These are phyloP conservation scores for Heliothis virescens DNA, from an alignment of 1,140 invertebrate genomes.

Conservation along the genomic window DNA sequence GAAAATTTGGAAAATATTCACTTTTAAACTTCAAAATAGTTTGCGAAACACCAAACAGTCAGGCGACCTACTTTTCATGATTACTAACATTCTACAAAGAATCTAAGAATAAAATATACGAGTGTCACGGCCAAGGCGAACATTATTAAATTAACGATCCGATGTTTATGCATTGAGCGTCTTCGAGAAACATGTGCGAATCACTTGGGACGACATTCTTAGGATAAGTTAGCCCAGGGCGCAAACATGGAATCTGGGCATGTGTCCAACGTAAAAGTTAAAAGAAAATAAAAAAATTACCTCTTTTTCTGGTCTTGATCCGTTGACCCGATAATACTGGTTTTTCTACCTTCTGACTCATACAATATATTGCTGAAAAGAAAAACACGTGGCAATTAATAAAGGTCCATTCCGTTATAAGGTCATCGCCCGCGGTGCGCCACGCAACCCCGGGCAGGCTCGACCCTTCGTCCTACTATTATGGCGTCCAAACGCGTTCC, in stretches of 20 bases:
- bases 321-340: conserved; percentile 99
- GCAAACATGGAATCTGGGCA: conserved; percentile 28
- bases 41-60: background rate
- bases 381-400: conserved; percentile 84
- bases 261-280: conserved; percentile 10
- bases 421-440: conserved; percentile 76
- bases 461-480: conserved; percentile 53
- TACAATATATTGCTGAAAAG: conserved; percentile 97
- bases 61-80: conserved; percentile 25
- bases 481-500: conserved; percentile 64
- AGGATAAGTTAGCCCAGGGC: background rate
- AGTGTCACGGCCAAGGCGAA: conserved; percentile 55
- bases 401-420: conserved; percentile 64
- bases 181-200: conserved; percentile 12
- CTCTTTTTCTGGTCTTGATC: conserved; percentile 99
- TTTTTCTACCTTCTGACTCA: conserved; percentile 99
- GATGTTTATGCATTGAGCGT: conserved; percentile 31
- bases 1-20: background rate
- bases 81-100: conserved; percentile 22
- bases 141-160: conserved; percentile 44
- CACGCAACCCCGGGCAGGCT: conserved; percentile 55
- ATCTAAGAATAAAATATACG: conserved; percentile 11
- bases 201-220: background rate
- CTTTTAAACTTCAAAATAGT: background rate
- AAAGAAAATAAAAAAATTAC: conserved; percentile 81